Evolutionary conservation across 2,797 vertebrate species (phyloP).

Genomic region (Tangara arthus): DNA sequence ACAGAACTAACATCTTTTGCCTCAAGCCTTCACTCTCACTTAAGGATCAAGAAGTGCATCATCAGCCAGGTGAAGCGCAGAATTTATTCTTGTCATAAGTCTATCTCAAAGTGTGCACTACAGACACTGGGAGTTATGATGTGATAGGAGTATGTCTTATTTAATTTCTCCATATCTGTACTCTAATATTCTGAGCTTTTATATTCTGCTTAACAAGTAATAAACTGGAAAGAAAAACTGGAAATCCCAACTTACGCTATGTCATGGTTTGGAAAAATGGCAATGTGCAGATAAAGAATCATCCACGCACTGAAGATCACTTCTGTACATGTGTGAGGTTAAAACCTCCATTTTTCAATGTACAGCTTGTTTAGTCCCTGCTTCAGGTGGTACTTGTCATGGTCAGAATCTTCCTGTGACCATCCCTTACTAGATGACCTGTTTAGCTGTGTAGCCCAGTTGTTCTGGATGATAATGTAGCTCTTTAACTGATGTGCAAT

Average conservation of each 20-base stretch:
- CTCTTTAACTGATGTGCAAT: neutral
- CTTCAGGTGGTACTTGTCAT: neutral
- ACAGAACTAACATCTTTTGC: neutral
- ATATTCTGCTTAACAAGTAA: neutral
- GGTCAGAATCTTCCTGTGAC: accelerated
- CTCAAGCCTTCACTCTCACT: neutral
- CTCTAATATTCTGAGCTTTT: neutral
- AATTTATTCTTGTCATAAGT: neutral
- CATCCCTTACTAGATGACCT: neutral
- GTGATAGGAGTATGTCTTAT: neutral
- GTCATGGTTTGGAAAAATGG: neutral
- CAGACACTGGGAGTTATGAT: neutral
- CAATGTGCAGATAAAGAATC: neutral
- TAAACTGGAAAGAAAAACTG: neutral
- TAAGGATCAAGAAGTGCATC: neutral
- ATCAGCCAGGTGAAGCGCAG: neutral
- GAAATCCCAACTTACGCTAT: neutral
- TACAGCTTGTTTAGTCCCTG: neutral
- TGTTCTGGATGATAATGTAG: neutral
- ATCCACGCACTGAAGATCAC: neutral
- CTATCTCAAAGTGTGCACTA: neutral
- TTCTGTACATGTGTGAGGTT: accelerated
- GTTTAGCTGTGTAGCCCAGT: neutral
- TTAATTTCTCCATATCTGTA: neutral
- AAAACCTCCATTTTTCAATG: neutral